phyloP scores from a whole-genome alignment of 2,888 invertebrate species.

The Tethea ocularis region DNA sequence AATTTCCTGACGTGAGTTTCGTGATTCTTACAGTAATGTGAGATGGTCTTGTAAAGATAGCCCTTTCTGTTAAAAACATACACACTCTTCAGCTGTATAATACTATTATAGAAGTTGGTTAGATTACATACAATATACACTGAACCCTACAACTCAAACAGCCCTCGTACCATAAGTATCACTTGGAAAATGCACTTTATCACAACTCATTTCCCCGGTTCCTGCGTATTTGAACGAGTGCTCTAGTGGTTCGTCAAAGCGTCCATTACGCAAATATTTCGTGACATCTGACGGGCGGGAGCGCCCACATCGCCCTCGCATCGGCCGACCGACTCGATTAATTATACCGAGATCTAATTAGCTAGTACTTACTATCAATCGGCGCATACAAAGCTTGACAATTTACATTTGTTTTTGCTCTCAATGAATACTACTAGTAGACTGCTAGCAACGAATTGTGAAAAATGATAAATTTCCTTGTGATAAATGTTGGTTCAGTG shows the following conservation, averaged over 20 bases:
- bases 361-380: conserved; percentile 38
- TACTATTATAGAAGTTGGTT: too few species aligned
- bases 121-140: too few species aligned
- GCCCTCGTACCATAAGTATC: not conserved
- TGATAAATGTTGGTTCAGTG: too few species aligned
- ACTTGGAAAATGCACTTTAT: conserved; percentile 1
- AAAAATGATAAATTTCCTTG: too few species aligned
- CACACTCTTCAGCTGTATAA: too few species aligned
- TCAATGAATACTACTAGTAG: conserved; percentile 14
- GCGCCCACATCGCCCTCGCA: conserved; percentile 22
- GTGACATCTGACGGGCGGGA: conserved; percentile 33
- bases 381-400: conserved; percentile 28
- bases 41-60: too few species aligned
- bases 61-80: too few species aligned
- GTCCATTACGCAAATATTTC: conserved; percentile 57
- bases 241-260: conserved; percentile 40
- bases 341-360: conserved; percentile 58
- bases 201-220: conserved; percentile 28
- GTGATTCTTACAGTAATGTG: too few species aligned
- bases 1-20: too few species aligned
- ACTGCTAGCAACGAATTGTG: conserved; percentile 21
- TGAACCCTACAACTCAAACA: not conserved
- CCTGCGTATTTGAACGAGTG: conserved; percentile 35
- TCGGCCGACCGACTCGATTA: conserved; percentile 46
- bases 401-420: conserved; percentile 32